Conservation (phyloP, 1,140 invertebrate species). For the Probaryconus sp. region DNA sequence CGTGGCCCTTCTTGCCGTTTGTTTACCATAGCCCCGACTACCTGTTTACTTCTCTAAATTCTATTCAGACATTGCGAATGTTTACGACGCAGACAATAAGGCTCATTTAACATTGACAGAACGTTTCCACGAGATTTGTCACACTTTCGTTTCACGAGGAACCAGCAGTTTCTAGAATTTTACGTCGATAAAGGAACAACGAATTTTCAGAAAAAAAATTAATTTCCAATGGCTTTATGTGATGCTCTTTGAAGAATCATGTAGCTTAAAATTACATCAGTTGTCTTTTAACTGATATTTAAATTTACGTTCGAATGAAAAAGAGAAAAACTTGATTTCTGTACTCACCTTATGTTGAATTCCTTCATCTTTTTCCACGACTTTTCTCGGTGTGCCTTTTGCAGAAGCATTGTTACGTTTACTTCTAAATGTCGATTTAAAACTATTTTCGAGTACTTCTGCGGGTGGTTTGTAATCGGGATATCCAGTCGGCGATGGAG, state of each 20-base stretch:
- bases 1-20: slow-evolving; percentile 31
- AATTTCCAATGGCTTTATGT: no score
- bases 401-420: slow-evolving; percentile 46
- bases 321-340: no score
- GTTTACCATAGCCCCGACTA: slow-evolving; percentile 21
- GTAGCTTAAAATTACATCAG: no score
- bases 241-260: no score
- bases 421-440: slow-evolving; percentile 59
- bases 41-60: slow-evolving; percentile 28
- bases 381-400: slow-evolving; percentile 47
- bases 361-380: slow-evolving; percentile 78
- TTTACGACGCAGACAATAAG: slow-evolving; percentile 10
- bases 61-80: slow-evolving; percentile 7
- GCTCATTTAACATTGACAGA: not conserved
- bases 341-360: slow-evolving; percentile 81
- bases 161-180: no score
- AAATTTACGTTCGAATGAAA: no score
- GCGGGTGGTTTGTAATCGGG: slow-evolving; percentile 86
- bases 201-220: no score
- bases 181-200: no score
- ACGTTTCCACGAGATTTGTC: not conserved
- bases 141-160: slow-evolving; percentile 13
- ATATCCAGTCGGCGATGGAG: slow-evolving; percentile 87
- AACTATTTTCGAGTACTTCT: slow-evolving; percentile 79
- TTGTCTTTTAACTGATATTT: not conserved